These are phyloP conservation scores for Hippoglossus hippoglossus DNA, from an alignment of 2,797 vertebrate species.

Conservation along the genomic window DNA sequence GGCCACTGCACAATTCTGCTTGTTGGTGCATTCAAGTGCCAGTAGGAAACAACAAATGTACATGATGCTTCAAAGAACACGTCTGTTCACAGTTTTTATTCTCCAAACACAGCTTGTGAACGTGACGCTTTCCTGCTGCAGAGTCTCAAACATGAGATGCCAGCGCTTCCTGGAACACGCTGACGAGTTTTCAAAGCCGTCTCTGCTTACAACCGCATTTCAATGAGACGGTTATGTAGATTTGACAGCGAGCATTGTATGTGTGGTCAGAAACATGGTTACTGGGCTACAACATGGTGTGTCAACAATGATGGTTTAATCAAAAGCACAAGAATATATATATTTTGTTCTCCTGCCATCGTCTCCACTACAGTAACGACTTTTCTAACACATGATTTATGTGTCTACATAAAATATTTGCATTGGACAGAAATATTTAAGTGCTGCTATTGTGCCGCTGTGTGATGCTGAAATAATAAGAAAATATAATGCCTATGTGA, in stretches of 20 bases:
- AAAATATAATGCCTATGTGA: conserved; percentile 2
- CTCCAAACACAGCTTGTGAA: conserved; percentile 21
- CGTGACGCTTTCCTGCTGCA: conserved; percentile 24
- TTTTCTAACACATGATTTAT: not conserved
- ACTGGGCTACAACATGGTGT: conserved; percentile 9
- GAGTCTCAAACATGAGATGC: conserved; percentile 31
- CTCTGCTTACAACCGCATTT: conserved; percentile 30
- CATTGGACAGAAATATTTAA: no score
- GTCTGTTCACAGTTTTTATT: conserved; percentile 17
- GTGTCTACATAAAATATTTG: not conserved
- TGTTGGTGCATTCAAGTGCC: not conserved
- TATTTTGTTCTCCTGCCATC: not conserved
- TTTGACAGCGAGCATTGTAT: not conserved
- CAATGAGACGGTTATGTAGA: conserved; percentile 45
- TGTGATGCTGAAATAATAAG: conserved; percentile 9
- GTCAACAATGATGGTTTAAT: conserved; percentile 16
- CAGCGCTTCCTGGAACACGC: conserved; percentile 28
- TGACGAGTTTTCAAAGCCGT: conserved; percentile 29
- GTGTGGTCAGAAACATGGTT: not conserved
- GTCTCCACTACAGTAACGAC: not conserved
- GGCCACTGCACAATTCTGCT: not conserved
- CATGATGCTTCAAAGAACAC: no score
- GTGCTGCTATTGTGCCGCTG: not conserved
- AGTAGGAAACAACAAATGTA: not conserved
- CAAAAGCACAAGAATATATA: not conserved